Percentiles rank a stretch among this genome's conserved stretches.
phyloP scores from a whole-genome alignment of 2,797 vertebrate species.

The Nasua narica region DNA sequence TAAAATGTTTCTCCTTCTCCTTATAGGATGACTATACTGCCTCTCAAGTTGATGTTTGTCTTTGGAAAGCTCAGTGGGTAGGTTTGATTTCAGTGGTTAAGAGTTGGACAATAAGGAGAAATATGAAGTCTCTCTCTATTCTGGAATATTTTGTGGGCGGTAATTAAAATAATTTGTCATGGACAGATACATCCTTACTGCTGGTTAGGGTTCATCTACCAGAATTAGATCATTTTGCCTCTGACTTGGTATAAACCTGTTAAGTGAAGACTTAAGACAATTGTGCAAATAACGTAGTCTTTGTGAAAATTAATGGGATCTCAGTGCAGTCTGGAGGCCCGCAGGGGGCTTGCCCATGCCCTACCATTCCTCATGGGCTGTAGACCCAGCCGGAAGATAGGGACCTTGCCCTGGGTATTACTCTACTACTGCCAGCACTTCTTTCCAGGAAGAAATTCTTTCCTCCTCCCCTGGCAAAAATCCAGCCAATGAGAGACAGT shows the following conservation, averaged over 20 bases:
- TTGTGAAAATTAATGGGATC: neutral
- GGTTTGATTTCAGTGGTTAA: constrained; percentile 30
- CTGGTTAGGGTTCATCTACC: constrained; percentile 4
- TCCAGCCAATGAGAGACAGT: neutral
- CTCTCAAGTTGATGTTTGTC: neutral
- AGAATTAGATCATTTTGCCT: constrained; percentile 53
- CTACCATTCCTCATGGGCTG: neutral
- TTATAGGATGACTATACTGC: neutral
- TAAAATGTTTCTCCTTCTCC: neutral
- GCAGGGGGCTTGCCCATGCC: neutral
- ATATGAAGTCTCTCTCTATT: neutral
- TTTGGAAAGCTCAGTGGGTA: neutral
- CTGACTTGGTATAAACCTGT: constrained; percentile 48
- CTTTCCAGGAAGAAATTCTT: neutral
- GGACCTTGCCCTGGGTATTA: neutral
- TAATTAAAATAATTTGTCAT: constrained; percentile 59
- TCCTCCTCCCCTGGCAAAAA: neutral
- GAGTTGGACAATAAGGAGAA: neutral
- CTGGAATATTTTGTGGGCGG: neutral
- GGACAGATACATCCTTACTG: neutral
- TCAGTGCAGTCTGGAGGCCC: neutral
- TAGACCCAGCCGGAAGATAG: neutral
- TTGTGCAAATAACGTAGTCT: constrained; percentile 43
- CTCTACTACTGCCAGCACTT: neutral
- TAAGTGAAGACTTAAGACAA: constrained; percentile 55